Conservation (phyloP, 2,797 vertebrate genomes). For the Yasuhikotakia modesta region DNA sequence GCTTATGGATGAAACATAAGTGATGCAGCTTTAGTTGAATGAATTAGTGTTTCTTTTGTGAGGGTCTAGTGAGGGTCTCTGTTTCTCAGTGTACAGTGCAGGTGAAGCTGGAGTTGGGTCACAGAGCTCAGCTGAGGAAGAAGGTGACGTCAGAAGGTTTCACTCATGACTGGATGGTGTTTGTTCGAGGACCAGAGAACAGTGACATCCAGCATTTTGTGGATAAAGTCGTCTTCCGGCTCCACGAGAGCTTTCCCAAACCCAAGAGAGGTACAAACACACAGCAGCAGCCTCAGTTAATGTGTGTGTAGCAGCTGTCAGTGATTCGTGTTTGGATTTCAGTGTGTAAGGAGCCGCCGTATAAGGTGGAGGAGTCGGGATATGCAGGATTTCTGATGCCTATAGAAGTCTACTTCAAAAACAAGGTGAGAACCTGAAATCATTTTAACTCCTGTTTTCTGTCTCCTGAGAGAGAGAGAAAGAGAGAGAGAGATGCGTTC, state of each 20-base stretch:
- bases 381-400: conserved; percentile 99
- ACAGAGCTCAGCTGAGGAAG: conserved; percentile 93
- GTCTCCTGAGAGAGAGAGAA: neutral
- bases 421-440: too few species aligned
- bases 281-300: neutral
- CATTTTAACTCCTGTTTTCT: too few species aligned
- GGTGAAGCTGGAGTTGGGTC: conserved; percentile 97
- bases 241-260: conserved; percentile 98
- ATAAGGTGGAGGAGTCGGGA: conserved; percentile 98
- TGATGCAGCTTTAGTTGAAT: too few species aligned
- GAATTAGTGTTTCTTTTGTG: too few species aligned
- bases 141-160: conserved; percentile 97
- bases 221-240: conserved; percentile 94
- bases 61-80: too few species aligned
- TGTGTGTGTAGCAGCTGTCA: neutral
- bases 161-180: conserved; percentile 99
- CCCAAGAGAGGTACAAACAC: conserved; percentile 88
- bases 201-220: conserved; percentile 99
- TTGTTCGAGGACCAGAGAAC: conserved; percentile 93
- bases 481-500: too few species aligned
- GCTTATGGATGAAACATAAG: too few species aligned
- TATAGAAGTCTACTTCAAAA: conserved; percentile 99
- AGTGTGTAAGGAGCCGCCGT: conserved; percentile 98
- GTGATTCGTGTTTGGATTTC: conserved; percentile 48
- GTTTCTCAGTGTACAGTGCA: conserved; percentile 99